Evolutionary conservation across 2,888 invertebrate genomes (phyloP).

Genomic region (Stomorhina lunata): DNA sequence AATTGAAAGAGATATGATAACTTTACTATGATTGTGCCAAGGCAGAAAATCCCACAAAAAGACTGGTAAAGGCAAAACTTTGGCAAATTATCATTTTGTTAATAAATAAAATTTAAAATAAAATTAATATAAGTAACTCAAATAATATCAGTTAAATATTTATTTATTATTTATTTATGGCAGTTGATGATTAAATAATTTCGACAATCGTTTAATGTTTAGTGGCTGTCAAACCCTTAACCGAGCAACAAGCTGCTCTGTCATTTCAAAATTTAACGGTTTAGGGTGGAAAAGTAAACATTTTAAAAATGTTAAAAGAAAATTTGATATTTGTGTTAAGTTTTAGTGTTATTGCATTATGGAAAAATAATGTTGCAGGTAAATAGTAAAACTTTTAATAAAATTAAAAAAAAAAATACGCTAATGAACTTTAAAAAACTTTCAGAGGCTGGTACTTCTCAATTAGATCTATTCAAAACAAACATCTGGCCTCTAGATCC

Average conservation of each 20-base stretch:
- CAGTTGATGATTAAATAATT: not conserved
- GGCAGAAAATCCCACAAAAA: not conserved
- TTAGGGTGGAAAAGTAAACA: not conserved
- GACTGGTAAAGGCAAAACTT: too few species aligned
- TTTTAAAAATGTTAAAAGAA: not conserved
- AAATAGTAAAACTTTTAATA: not conserved
- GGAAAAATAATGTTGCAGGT: not conserved
- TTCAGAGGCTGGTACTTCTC: constrained; percentile 15
- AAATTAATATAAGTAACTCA: not conserved
- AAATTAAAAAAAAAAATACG: too few species aligned
- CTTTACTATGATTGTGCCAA: not conserved
- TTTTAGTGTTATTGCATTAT: not conserved
- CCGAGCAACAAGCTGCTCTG: not conserved
- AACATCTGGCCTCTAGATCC: constrained; percentile 32
- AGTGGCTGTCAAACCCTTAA: constrained; percentile 1
- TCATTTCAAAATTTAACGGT: not conserved
- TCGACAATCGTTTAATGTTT: not conserved
- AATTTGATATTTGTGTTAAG: not conserved
- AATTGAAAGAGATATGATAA: too few species aligned
- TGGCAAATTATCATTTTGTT: not conserved
- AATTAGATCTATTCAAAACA: not conserved
- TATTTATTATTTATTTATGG: not conserved
- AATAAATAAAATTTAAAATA: not conserved
- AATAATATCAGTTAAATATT: too few species aligned
- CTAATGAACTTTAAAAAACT: not conserved